phyloP scores from a whole-genome alignment of 2,888 invertebrate species.

The Drosophila vallismaia region DNA sequence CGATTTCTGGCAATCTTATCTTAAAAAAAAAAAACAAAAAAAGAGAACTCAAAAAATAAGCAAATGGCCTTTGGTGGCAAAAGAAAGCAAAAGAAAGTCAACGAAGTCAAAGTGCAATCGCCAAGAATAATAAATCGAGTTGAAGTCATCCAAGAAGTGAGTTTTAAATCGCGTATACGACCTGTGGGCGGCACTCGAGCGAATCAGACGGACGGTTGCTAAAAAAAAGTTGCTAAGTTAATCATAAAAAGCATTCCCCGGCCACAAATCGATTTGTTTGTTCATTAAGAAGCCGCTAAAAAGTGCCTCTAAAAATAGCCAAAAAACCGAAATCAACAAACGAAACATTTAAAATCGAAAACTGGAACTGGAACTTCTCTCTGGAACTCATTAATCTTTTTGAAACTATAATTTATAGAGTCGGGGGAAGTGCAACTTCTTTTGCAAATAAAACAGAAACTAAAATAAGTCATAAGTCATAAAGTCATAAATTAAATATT shows the following conservation, averaged over 20 bases:
- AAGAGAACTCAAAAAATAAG: neutral
- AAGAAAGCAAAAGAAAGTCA: neutral
- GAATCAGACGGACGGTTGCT: constrained; percentile 1
- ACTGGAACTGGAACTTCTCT: too few relatives aligned
- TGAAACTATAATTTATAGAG: too few relatives aligned
- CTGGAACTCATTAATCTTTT: too few relatives aligned
- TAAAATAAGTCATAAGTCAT: too few relatives aligned
- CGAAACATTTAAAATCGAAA: neutral
- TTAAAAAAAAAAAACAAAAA: constrained; percentile 19
- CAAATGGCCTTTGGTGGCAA: neutral
- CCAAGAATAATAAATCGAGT: neutral
- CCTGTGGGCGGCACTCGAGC: constrained; percentile 40
- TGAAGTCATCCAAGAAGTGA: too few relatives aligned
- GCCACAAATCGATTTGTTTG: constrained; percentile 13
- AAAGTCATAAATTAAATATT: too few relatives aligned
- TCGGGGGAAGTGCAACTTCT: too few relatives aligned
- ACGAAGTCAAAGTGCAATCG: constrained; percentile 33
- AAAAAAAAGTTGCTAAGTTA: constrained; percentile 61
- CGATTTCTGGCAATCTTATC: constrained; percentile 54
- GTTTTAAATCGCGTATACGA: constrained; percentile 58
- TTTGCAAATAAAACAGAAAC: too few relatives aligned
- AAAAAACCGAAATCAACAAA: constrained; percentile 29
- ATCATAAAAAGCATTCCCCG: constrained; percentile 56
- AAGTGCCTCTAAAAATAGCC: constrained; percentile 58
- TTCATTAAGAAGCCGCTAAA: constrained; percentile 63